Conservation (phyloP, 2,888 invertebrate genomes). For the Baccha elongata region DNA sequence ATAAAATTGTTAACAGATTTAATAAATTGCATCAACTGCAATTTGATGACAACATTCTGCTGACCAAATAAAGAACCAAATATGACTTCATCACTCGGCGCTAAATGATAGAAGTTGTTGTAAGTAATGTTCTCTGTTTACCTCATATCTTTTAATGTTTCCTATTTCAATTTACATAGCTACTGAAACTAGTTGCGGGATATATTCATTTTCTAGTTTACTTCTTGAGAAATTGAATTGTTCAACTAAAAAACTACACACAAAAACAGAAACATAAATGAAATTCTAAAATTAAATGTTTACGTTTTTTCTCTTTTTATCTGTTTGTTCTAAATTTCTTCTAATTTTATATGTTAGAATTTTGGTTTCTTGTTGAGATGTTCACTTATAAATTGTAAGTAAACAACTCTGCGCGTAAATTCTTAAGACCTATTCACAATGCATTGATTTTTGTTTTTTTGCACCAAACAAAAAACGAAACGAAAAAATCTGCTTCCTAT, state of each 20-base stretch:
- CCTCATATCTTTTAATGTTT: constrained; percentile 17
- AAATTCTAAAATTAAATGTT: constrained; percentile 67
- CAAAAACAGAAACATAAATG: constrained; percentile 37
- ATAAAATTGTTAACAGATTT: constrained; percentile 1
- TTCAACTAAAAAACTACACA: constrained; percentile 22
- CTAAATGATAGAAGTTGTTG: neutral
- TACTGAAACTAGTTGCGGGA: constrained; percentile 14
- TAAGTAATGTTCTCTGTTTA: constrained; percentile 49
- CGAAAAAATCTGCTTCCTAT: neutral
- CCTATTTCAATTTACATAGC: constrained; percentile 15
- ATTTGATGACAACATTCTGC: constrained; percentile 32
- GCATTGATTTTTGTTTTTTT: neutral
- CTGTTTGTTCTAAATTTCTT: constrained; percentile 61
- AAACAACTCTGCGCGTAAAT: constrained; percentile 2
- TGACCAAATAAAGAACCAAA: constrained; percentile 31
- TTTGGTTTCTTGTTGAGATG: neutral
- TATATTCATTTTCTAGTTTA: constrained; percentile 7
- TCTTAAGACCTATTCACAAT: constrained; percentile 12
- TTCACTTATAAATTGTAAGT: neutral
- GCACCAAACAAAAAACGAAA: neutral
- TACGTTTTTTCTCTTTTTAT: constrained; percentile 48
- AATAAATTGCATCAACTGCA: constrained; percentile 9
- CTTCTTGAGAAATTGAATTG: neutral
- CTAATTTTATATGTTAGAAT: constrained; percentile 52
- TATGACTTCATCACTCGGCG: constrained; percentile 56